phyloP scores from a whole-genome alignment of 1,140 invertebrate genomes.

The Argopecten irradians region DNA sequence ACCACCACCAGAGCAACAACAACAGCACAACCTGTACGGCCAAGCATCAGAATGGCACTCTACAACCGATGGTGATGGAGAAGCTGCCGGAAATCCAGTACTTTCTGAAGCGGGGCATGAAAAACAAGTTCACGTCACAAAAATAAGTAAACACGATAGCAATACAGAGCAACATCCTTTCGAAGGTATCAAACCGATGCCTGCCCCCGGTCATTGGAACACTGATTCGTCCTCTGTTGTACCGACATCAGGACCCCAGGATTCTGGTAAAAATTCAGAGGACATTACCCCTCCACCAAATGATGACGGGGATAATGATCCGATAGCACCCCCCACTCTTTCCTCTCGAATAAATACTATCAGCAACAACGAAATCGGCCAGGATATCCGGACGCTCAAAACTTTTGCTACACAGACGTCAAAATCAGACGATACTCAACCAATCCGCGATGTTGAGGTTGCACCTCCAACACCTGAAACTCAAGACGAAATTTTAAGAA shows the following conservation, averaged over 20 bases:
- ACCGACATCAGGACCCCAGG: not conserved
- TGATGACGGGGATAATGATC: not conserved
- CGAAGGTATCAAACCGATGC: not conserved
- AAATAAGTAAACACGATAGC: not conserved
- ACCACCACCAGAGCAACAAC: not conserved
- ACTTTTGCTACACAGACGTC: not conserved
- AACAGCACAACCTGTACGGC: not conserved
- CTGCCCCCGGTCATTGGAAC: not conserved
- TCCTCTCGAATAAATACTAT: not conserved
- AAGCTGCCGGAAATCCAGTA: not conserved
- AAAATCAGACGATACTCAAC: not conserved
- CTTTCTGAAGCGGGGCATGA: not conserved
- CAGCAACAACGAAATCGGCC: not conserved
- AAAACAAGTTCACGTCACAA: not conserved
- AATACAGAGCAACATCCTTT: not conserved
- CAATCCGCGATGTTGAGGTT: not conserved
- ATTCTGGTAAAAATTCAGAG: not conserved
- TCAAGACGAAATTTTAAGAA: not conserved
- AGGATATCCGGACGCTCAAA: not conserved
- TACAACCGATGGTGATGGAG: not conserved
- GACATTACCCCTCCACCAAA: not conserved
- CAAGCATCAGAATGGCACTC: not conserved
- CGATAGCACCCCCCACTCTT: no score
- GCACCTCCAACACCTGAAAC: not conserved
- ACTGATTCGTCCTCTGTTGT: not conserved